Evolutionary conservation across 2,888 invertebrate genomes (phyloP).

Genomic region (Drosophila buzzatii): DNA sequence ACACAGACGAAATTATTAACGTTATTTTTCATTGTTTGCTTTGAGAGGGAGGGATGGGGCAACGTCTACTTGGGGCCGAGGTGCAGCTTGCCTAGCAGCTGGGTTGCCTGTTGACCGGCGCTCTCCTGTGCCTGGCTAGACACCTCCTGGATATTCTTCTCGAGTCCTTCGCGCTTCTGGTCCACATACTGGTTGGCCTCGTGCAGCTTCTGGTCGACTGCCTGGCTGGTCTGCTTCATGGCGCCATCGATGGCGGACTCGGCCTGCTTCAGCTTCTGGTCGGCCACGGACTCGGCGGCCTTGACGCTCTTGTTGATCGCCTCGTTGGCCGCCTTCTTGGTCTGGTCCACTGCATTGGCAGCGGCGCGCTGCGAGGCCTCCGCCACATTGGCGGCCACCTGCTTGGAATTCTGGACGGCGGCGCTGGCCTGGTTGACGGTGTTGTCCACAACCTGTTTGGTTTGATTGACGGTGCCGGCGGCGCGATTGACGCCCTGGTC

Average conservation of each 20-base stretch:
- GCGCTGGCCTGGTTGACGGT: constrained; percentile 77
- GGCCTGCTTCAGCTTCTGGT: constrained; percentile 86
- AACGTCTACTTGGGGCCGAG: constrained; percentile 65
- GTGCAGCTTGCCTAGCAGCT: constrained; percentile 84
- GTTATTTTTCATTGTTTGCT: constrained; percentile 32
- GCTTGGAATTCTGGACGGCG: constrained; percentile 83
- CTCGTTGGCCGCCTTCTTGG: constrained; percentile 86
- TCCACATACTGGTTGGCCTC: constrained; percentile 88
- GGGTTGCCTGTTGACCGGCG: constrained; percentile 82
- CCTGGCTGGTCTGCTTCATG: constrained; percentile 87
- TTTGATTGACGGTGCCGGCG: constrained; percentile 76
- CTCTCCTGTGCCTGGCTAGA: constrained; percentile 82
- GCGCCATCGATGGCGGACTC: constrained; percentile 87
- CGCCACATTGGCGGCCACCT: constrained; percentile 82
- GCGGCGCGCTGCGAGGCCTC: constrained; percentile 84
- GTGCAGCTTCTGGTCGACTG: constrained; percentile 88
- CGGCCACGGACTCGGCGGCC: constrained; percentile 85
- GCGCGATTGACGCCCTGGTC: constrained; percentile 83
- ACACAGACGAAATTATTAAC: constrained; percentile 51
- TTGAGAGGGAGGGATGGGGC: background rate
- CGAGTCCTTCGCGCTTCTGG: constrained; percentile 86
- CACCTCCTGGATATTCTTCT: constrained; percentile 83
- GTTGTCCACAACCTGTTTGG: constrained; percentile 77
- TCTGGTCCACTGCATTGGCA: constrained; percentile 85
- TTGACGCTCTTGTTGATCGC: constrained; percentile 86